These are phyloP conservation scores for Anser brachyrhynchus DNA, from an alignment of 2,113 vertebrate species.

Conservation along the genomic window DNA sequence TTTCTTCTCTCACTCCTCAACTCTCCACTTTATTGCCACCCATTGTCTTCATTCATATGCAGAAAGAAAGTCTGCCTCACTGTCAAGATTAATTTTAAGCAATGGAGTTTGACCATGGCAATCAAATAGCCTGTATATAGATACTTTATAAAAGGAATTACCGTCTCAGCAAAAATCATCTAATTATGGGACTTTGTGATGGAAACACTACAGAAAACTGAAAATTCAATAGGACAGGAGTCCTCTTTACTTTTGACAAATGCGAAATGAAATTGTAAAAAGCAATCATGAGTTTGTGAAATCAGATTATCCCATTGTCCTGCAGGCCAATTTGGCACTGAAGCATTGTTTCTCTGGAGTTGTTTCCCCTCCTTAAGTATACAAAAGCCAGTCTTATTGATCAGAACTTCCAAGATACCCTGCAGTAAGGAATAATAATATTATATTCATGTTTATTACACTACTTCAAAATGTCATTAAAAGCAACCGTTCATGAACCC, in stretches of 20 bases:
- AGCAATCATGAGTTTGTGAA: slow-evolving; percentile 49
- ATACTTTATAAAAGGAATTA: slow-evolving; percentile 24
- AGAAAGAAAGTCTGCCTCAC: not conserved
- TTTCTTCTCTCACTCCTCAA: not conserved
- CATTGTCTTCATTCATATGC: not conserved
- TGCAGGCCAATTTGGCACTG: slow-evolving; percentile 38
- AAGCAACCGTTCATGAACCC: not conserved
- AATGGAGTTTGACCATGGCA: not conserved
- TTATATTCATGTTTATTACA: slow-evolving; percentile 41
- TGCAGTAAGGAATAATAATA: slow-evolving; percentile 17
- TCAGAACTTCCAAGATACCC: slow-evolving; percentile 49
- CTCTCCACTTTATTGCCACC: not conserved
- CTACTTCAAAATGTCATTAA: slow-evolving; percentile 39
- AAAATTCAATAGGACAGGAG: slow-evolving; percentile 45
- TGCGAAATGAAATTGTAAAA: slow-evolving; percentile 37
- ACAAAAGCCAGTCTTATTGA: slow-evolving; percentile 45
- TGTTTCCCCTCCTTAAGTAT: slow-evolving; percentile 33
- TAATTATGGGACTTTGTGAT: slow-evolving; percentile 35
- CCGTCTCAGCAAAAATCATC: slow-evolving; percentile 39
- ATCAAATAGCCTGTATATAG: not conserved
- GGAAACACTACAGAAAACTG: slow-evolving; percentile 2
- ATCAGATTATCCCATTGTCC: slow-evolving; percentile 52
- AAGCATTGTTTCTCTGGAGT: slow-evolving; percentile 32
- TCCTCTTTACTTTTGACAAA: slow-evolving; percentile 53
- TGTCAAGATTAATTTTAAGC: slow-evolving; percentile 38